These are phyloP conservation scores for Pseudois nayaur DNA, from an alignment of 2,113 vertebrate species.

Conservation along the genomic window DNA sequence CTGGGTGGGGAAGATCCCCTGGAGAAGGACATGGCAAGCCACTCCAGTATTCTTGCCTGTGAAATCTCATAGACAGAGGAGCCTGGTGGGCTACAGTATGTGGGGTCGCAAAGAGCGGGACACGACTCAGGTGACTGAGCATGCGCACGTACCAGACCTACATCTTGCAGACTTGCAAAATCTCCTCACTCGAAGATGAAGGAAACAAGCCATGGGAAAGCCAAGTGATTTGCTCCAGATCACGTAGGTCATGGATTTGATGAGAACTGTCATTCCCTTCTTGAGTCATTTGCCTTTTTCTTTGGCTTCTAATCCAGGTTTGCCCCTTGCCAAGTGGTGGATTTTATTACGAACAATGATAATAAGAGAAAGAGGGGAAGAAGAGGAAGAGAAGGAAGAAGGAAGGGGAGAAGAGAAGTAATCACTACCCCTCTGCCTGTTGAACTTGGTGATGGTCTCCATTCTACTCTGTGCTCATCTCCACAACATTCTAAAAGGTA, in stretches of 20 bases:
- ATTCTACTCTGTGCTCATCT: neutral
- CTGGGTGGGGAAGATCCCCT: neutral
- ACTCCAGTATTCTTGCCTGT: neutral
- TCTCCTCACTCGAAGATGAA: neutral
- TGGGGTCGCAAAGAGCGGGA: fast-evolving
- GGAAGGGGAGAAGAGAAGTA: neutral
- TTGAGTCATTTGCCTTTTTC: neutral
- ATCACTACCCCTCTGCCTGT: neutral
- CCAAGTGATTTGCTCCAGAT: neutral
- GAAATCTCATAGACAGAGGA: neutral
- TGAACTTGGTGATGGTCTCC: neutral
- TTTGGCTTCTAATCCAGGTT: neutral
- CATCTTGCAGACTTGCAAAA: neutral
- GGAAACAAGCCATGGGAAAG: neutral
- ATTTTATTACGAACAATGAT: neutral
- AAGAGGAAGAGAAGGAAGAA: neutral
- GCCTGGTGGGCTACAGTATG: neutral
- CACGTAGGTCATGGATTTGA: neutral
- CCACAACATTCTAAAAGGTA: neutral
- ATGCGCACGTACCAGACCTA: neutral
- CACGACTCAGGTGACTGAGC: fast-evolving
- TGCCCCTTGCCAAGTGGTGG: neutral
- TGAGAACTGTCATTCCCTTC: neutral
- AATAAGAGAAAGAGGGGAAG: neutral
- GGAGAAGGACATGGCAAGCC: neutral